A percentile compares a stretch with the other conserved stretches of the same genome.
These are phyloP conservation scores for Chondrosia reniformis DNA, from an alignment of 37 sponge, comb jelly and placozoan species.

Conservation along the genomic window DNA sequence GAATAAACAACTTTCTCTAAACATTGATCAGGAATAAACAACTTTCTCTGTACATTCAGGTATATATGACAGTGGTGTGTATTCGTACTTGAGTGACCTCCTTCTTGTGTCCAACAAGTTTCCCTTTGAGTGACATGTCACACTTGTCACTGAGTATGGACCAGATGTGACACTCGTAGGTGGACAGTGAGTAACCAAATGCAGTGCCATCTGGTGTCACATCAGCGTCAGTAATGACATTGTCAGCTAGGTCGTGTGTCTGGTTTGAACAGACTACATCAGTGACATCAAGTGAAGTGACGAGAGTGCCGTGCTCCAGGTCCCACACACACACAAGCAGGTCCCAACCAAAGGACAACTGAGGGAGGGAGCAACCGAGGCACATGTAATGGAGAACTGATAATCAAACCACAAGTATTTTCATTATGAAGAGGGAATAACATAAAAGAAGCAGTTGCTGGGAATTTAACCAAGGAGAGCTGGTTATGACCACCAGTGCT, in stretches of 20 bases:
- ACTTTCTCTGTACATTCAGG: too few species aligned
- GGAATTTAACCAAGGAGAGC: too few species aligned
- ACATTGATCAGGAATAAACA: too few species aligned
- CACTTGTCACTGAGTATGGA: conserved; percentile 18
- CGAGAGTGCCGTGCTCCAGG: conserved; percentile 31
- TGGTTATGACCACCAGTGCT: too few species aligned
- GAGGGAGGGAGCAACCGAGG: too few species aligned
- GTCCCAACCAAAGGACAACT: conserved; percentile 81
- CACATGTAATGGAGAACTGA: too few species aligned
- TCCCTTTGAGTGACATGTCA: background rate
- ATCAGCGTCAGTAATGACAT: conserved; percentile 47
- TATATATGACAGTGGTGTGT: too few species aligned
- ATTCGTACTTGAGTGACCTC: conserved; percentile 72
- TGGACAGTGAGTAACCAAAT: conserved; percentile 68
- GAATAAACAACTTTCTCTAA: too few species aligned
- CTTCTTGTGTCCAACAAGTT: conserved; percentile 36
- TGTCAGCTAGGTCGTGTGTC: background rate
- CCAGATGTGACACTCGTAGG: conserved; percentile 25
- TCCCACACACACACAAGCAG: conserved; percentile 57
- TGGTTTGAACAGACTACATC: background rate
- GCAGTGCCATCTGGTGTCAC: background rate
- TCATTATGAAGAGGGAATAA: too few species aligned
- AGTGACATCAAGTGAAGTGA: background rate
- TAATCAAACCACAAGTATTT: too few species aligned
- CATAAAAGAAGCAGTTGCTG: too few species aligned